Percentiles rank a stretch among this genome's conserved stretches.
These are phyloP conservation scores for Leptobrachium leishanense DNA, from an alignment of 2,113 vertebrate genomes.

Conservation along the genomic window DNA sequence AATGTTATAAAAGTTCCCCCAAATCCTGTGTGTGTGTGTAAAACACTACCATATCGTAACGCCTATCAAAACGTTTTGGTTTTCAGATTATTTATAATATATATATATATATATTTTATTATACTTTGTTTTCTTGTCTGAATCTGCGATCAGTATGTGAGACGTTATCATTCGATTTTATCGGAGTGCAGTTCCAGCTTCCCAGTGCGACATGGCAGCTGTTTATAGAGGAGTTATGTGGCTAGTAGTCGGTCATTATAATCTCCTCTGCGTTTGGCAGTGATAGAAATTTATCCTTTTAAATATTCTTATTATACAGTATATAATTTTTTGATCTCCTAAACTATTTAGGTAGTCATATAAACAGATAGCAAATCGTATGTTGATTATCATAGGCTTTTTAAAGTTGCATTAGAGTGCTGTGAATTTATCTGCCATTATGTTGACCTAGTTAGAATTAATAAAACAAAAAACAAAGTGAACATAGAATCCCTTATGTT, in stretches of 20 bases:
- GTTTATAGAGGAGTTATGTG: conserved; percentile 37
- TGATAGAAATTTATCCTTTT: conserved; percentile 38
- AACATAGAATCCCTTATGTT: conserved; percentile 18
- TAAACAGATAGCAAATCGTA: conserved; percentile 43
- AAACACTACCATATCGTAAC: conserved; percentile 34
- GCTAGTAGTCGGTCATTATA: conserved; percentile 39
- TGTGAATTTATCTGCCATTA: conserved; percentile 43
- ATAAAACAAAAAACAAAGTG: conserved; percentile 14
- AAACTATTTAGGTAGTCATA: conserved; percentile 43
- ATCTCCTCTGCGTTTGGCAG: conserved; percentile 26
- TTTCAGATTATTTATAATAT: conserved; percentile 39
- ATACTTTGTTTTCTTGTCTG: conserved; percentile 43
- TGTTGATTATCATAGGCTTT: conserved; percentile 46
- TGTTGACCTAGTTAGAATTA: conserved; percentile 37
- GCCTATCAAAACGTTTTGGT: conserved; percentile 31
- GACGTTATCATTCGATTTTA: conserved; percentile 38
- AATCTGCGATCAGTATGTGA: conserved; percentile 43
- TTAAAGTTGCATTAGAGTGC: conserved; percentile 41
- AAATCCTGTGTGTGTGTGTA: conserved; percentile 23
- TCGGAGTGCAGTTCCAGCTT: conserved; percentile 41
- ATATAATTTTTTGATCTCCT: conserved; percentile 27
- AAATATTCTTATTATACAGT: conserved; percentile 32
- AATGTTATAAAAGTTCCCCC: conserved; percentile 23
- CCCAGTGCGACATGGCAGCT: conserved; percentile 34
- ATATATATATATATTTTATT: conserved; percentile 47